These are phyloP conservation scores for Entomobrya multifasciata DNA, from an alignment of 2,888 invertebrate genomes.

Conservation along the genomic window DNA sequence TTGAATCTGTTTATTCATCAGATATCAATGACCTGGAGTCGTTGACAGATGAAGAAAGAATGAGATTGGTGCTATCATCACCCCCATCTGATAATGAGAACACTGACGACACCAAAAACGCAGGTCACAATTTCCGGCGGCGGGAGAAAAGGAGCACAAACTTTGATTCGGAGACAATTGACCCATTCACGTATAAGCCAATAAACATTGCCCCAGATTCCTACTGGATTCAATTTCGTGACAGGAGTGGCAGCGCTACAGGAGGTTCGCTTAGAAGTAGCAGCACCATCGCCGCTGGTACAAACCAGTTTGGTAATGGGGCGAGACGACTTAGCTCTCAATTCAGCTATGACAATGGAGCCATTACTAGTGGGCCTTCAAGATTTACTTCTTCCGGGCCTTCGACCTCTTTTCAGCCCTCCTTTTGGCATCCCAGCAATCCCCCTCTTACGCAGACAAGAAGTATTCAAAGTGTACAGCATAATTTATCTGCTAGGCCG, in stretches of 20 bases:
- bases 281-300: conserved; percentile 11
- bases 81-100: conserved; percentile 10
- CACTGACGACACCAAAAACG: background rate
- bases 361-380: conserved; percentile 6
- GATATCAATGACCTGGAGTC: conserved; percentile 66
- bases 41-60: conserved; percentile 46
- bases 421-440: conserved; percentile 27
- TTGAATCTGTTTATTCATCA: conserved; percentile 7
- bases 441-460: background rate
- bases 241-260: too few relatives aligned
- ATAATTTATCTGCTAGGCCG: conserved; percentile 26
- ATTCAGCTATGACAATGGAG: conserved; percentile 43
- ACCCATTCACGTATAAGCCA: conserved; percentile 74
- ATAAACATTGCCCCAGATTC: conserved; percentile 75
- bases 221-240: conserved; percentile 77
- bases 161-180: conserved; percentile 63
- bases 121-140: conserved; percentile 60
- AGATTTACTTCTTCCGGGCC: conserved; percentile 4
- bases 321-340: conserved; percentile 47
- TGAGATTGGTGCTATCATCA: conserved; percentile 27
- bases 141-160: conserved; percentile 53
- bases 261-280: conserved; percentile 19
- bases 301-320: background rate
- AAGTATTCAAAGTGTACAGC: background rate
- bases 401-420: conserved; percentile 15